Percentiles rank a stretch among this genome's conserved stretches.
Evolutionary conservation across 2,797 vertebrate genomes (phyloP).

Genomic region (Glossophaga mutica): DNA sequence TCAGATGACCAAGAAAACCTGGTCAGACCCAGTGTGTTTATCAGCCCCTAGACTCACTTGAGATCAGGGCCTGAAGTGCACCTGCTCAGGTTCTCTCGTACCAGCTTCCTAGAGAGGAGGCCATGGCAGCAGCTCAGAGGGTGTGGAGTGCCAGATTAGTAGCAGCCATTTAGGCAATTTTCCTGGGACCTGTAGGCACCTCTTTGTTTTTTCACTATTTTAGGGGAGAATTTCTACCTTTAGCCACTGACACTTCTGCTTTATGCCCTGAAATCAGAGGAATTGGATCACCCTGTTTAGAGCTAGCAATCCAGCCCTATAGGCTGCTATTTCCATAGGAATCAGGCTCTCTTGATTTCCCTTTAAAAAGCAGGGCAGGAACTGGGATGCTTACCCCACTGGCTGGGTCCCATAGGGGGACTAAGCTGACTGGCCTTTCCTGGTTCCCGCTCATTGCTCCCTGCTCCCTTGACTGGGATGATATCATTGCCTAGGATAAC

Average conservation of each 20-base stretch:
- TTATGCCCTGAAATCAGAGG: slow-evolving; percentile 5
- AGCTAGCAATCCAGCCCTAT: too few relatives aligned
- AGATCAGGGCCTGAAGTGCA: neutral
- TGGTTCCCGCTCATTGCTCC: neutral
- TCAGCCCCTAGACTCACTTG: neutral
- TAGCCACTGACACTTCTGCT: slow-evolving; percentile 8
- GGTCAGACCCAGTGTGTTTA: neutral
- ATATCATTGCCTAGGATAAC: neutral
- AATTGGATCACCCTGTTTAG: neutral
- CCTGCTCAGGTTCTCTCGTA: neutral
- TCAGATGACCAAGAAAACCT: neutral
- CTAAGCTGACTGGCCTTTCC: neutral
- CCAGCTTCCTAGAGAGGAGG: neutral
- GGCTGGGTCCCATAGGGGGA: neutral
- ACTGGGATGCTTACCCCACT: neutral
- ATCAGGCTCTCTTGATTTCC: neutral
- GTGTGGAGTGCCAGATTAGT: neutral
- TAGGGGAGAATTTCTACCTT: neutral
- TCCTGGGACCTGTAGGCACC: neutral
- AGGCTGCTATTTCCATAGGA: neutral
- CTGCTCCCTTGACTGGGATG: neutral
- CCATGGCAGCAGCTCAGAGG: neutral
- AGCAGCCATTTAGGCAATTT: neutral
- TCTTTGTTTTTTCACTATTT: neutral
- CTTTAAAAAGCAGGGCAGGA: neutral